A percentile compares a stretch with the other conserved stretches of the same genome.
Conservation (phyloP, 2,113 vertebrate species). For the Heteronetta atricapilla region DNA sequence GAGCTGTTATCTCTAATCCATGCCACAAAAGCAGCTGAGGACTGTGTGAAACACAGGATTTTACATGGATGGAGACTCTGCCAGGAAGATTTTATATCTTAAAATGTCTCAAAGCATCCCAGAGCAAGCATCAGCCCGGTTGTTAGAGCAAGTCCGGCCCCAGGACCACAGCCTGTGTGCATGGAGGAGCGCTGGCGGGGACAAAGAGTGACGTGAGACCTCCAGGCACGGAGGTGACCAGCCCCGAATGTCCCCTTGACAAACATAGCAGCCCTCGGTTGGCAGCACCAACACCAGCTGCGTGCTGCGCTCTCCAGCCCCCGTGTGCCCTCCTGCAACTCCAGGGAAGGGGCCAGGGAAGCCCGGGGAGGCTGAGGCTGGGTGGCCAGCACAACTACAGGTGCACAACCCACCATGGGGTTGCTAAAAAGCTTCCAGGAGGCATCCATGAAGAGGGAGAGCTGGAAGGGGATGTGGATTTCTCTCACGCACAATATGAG, state of each 20-base stretch:
- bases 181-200: background rate
- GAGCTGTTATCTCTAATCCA: background rate
- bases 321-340: background rate
- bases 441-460: background rate
- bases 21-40: background rate
- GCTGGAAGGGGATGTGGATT: background rate
- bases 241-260: background rate
- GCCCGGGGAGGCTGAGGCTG: background rate
- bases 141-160: background rate
- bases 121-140: background rate
- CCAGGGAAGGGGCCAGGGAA: background rate
- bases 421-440: background rate
- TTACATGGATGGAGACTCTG: background rate
- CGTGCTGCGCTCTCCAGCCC: background rate
- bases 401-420: background rate
- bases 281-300: background rate
- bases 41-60: background rate
- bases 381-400: background rate
- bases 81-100: background rate
- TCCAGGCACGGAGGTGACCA: background rate
- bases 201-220: background rate
- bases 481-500: background rate
- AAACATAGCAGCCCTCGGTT: rapidly evolving
- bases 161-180: rapidly evolving
- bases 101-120: background rate